Evolutionary conservation across 2,888 invertebrate genomes (phyloP).

Genomic region (Hypsopygia costalis): DNA sequence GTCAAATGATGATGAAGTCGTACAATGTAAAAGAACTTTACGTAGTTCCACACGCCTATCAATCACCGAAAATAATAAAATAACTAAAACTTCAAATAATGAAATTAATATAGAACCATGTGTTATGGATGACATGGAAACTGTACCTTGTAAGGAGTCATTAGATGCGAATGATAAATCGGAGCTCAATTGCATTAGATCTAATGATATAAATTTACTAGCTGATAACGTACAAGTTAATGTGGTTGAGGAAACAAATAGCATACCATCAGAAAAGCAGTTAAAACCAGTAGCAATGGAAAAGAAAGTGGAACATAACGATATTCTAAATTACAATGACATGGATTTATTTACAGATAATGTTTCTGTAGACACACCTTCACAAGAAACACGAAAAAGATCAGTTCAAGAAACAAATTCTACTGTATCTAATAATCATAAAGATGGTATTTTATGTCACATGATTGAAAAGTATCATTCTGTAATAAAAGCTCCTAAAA

Average conservation of each 20-base stretch:
- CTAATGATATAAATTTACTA: no score
- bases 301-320: conserved; percentile 6
- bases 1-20: conserved; percentile 26
- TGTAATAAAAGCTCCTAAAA: conserved; percentile 28
- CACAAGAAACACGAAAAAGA: neutral
- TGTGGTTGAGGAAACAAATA: neutral
- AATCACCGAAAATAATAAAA: conserved; percentile 5
- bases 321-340: conserved; percentile 30
- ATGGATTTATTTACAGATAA: conserved; percentile 31
- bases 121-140: neutral
- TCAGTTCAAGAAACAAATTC: conserved; percentile 8
- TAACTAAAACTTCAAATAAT: neutral
- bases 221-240: no score
- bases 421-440: conserved; percentile 21
- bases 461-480: conserved; percentile 49
- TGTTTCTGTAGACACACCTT: conserved; percentile 8
- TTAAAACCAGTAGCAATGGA: neutral
- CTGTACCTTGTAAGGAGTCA: no score
- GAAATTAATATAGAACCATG: neutral
- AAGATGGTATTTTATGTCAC: conserved; percentile 47
- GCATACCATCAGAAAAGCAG: neutral
- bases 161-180: no score
- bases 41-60: conserved; percentile 32
- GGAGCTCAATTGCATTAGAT: no score
- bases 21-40: conserved; percentile 37